Percentiles rank a stretch among this genome's conserved stretches.
phyloP scores from a whole-genome alignment of 2,888 invertebrate species.

The Amphiduros pacificus region DNA sequence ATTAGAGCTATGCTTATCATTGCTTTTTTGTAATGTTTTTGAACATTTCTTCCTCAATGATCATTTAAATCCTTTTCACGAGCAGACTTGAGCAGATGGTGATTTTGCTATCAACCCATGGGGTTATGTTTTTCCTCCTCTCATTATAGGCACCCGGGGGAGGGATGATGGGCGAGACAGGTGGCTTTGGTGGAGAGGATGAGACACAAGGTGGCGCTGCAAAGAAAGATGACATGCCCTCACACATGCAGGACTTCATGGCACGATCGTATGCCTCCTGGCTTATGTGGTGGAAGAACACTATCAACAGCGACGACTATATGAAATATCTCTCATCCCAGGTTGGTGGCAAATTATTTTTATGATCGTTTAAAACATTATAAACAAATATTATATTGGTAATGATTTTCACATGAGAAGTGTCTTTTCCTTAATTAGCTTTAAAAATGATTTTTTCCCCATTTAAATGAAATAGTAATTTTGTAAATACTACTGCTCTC shows the following conservation, averaged over 20 bases:
- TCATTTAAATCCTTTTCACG: too few relatives aligned
- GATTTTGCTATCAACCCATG: too few relatives aligned
- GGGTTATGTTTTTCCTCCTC: too few relatives aligned
- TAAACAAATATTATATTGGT: background rate
- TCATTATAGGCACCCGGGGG: conserved; percentile 9
- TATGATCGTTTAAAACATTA: background rate
- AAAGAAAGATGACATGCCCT: background rate
- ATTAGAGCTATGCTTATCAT: too few relatives aligned
- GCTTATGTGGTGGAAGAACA: conserved; percentile 58
- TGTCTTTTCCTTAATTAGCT: too few relatives aligned
- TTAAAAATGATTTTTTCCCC: too few relatives aligned
- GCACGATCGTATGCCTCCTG: conserved; percentile 54
- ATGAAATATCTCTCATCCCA: conserved; percentile 57
- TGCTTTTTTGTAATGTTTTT: too few relatives aligned
- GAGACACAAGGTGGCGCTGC: background rate
- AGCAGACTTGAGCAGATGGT: too few relatives aligned
- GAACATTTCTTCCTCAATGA: too few relatives aligned
- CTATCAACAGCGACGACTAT: conserved; percentile 56
- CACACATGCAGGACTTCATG: conserved; percentile 20
- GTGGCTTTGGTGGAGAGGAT: background rate
- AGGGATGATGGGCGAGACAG: background rate
- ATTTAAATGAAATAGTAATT: too few relatives aligned
- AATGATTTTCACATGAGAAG: background rate
- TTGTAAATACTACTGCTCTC: background rate
- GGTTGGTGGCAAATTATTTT: conserved; percentile 33